Base-by-base conservation (phyloP, 2,797 vertebrate genomes). In the Dryobates pubescens region DNA sequence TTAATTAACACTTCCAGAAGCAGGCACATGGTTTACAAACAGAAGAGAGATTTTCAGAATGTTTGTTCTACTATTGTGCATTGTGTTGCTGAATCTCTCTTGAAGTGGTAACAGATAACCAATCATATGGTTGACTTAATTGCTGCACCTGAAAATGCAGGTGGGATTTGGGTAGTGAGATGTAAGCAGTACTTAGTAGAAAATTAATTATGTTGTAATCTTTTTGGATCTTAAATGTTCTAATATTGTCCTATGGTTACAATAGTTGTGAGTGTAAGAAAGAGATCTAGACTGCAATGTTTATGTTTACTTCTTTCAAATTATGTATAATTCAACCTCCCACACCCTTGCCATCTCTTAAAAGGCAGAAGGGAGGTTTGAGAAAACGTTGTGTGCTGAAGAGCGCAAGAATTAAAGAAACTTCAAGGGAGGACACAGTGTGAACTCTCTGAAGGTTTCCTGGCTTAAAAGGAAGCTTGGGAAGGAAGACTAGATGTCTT, bases 201-300 rank as follows among this genome's bases (percentile, higher is more conserved):
- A 86, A 67, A 85, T 45, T 3, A 78, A 8, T 70, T 89, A 45
- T 62, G 3, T 73, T 90, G 43, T n/a, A 72, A 83, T 62, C 24
- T 23, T 89, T 92, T 91, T 86, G 6, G 64, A 22, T 87, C 89
- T 83, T 62, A 72, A 77, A 36, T 38, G 7, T 69, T 93, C 83
- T 83, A 2, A 82, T 69, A 29, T 63, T 70, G 10, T 73, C 23
- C 27, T 53, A 15, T 71, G 17, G 15, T 53, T 92, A 69, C 82
- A 83, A 22, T 59, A 74, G 64, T 68, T 82, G 47, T 69, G 38
- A 65, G 29, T 20, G 24, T 22, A 38, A 65, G 27, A 45, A 38
- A 65, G 27, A 45, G 41, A 74, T 30, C 7, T 30, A 45, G 14
- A 74, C 56, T 53, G 16, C 43, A 38, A 22, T 26, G 27, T 54